These are phyloP conservation scores for Ametastegia equiseti DNA, from an alignment of 2,888 invertebrate genomes.

Conservation along the genomic window DNA sequence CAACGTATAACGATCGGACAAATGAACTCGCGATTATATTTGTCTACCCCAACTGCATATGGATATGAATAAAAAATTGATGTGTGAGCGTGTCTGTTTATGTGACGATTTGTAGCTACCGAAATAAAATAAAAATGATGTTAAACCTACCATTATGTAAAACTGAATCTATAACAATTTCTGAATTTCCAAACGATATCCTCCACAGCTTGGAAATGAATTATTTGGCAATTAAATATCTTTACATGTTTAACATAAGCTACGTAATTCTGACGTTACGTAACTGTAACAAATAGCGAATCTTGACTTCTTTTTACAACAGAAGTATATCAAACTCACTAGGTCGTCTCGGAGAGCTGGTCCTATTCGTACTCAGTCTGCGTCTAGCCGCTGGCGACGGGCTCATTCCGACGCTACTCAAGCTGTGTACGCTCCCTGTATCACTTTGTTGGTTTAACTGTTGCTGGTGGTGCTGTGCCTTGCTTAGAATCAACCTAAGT, in stretches of 20 bases:
- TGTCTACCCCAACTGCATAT: neutral
- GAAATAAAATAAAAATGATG: conserved; percentile 7
- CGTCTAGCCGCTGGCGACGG: conserved; percentile 77
- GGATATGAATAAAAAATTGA: neutral
- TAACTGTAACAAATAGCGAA: conserved; percentile 36
- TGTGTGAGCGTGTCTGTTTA: neutral
- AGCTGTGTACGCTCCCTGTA: conserved; percentile 65
- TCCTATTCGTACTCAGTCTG: conserved; percentile 74
- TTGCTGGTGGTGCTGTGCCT: conserved; percentile 94
- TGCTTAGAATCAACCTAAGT: conserved; percentile 89
- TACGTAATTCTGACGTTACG: conserved; percentile 5
- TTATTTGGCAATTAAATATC: conserved; percentile 20
- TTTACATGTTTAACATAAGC: neutral
- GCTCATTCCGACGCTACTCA: conserved; percentile 70
- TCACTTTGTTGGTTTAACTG: conserved; percentile 85
- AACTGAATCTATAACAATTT: conserved; percentile 32
- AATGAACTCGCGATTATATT: too few relatives aligned
- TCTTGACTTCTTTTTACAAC: conserved; percentile 29
- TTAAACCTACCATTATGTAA: conserved; percentile 38
- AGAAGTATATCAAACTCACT: conserved; percentile 68
- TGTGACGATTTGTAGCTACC: neutral
- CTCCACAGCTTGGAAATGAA: conserved; percentile 44
- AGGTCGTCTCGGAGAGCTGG: conserved; percentile 76
- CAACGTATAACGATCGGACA: neutral
- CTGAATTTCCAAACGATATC: conserved; percentile 40